These are phyloP conservation scores for Istiophorus platypterus DNA, from an alignment of 2,113 vertebrate species.

Conservation along the genomic window DNA sequence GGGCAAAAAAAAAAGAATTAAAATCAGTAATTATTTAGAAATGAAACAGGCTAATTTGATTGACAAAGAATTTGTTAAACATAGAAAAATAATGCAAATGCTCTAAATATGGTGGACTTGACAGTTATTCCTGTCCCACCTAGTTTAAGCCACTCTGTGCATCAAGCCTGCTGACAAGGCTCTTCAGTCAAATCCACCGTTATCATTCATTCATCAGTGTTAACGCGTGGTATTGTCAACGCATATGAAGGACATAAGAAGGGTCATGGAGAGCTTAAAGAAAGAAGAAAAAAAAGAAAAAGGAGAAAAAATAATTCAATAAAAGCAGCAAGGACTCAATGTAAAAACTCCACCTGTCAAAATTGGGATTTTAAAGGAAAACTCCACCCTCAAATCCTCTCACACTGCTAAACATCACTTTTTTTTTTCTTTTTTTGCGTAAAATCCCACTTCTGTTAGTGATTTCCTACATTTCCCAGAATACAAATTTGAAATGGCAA, in stretches of 20 bases:
- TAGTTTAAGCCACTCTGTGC: slow-evolving; percentile 2
- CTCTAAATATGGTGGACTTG: slow-evolving; percentile 53
- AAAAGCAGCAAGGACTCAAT: background rate
- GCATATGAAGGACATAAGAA: slow-evolving; percentile 26
- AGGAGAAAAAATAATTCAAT: background rate
- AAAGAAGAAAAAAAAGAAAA: background rate
- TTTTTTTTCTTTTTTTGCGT: no score
- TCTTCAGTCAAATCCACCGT: slow-evolving; percentile 38
- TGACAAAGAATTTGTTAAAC: slow-evolving; percentile 69
- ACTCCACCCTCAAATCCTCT: slow-evolving; percentile 26
- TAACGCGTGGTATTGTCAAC: slow-evolving; percentile 64
- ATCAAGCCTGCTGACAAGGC: slow-evolving; percentile 24
- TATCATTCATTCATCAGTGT: slow-evolving; percentile 62
- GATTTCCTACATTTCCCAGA: slow-evolving; percentile 36
- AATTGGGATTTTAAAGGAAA: background rate
- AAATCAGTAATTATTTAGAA: slow-evolving; percentile 54
- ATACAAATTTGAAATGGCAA: background rate
- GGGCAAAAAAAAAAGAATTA: slow-evolving; percentile 5
- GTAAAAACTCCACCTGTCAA: background rate
- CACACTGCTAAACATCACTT: background rate
- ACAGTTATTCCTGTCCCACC: slow-evolving; percentile 10
- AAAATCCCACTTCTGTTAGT: no score
- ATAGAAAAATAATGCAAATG: slow-evolving; percentile 62
- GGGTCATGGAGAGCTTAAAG: background rate
- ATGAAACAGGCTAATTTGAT: slow-evolving; percentile 61